These are phyloP conservation scores for Pachypsylla venusta DNA, from an alignment of 1,140 invertebrate species.

Conservation along the genomic window DNA sequence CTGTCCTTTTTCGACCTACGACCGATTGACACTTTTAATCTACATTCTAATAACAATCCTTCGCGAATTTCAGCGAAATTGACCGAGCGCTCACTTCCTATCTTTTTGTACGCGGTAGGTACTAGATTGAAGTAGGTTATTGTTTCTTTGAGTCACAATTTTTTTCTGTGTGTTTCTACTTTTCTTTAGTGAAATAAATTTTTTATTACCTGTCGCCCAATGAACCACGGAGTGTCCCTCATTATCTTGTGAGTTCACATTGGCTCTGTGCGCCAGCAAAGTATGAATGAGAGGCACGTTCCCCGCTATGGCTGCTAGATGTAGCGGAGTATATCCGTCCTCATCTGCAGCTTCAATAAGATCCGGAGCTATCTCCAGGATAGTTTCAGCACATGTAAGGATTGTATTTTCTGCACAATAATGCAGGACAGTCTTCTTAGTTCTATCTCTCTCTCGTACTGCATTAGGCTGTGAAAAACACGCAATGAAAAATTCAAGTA, in stretches of 20 bases:
- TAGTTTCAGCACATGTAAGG: slow-evolving; percentile 46
- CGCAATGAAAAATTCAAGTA: background rate
- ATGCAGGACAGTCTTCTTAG: slow-evolving; percentile 73
- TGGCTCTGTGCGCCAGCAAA: slow-evolving; percentile 62
- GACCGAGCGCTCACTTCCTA: no score
- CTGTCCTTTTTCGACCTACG: no score
- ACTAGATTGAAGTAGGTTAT: no score
- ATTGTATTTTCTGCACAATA: slow-evolving; percentile 68
- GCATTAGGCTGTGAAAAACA: slow-evolving; percentile 37
- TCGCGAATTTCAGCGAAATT: no score
- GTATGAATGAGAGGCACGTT: slow-evolving; percentile 67
- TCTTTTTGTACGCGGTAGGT: no score
- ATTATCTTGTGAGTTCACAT: slow-evolving; percentile 75
- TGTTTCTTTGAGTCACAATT: no score
- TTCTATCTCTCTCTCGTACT: slow-evolving; percentile 54
- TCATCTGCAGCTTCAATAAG: slow-evolving; percentile 69
- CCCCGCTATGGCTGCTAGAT: slow-evolving; percentile 83
- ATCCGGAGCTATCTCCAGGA: slow-evolving; percentile 58
- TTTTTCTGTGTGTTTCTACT: no score
- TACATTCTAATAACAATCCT: no score
- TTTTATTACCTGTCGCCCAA: slow-evolving; percentile 81
- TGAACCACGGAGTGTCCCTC: slow-evolving; percentile 93
- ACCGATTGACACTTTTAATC: no score
- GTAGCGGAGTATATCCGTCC: slow-evolving; percentile 85
- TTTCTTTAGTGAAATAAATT: no score